These are phyloP conservation scores for Therioaphis trifolii DNA, from an alignment of 2,888 invertebrate species.

Conservation along the genomic window DNA sequence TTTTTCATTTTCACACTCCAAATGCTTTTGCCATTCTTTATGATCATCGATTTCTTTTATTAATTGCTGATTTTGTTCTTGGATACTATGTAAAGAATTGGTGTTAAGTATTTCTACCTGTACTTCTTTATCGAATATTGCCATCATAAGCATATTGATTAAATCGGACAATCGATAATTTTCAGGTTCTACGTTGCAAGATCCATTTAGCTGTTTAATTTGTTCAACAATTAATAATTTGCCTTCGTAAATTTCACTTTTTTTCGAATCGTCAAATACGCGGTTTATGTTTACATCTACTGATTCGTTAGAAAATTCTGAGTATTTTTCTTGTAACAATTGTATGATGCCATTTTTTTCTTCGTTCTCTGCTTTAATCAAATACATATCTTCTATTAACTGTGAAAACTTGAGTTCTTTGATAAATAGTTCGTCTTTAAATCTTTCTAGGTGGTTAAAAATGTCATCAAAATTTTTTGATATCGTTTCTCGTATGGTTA, in stretches of 20 bases:
- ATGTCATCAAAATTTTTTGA: too few species aligned
- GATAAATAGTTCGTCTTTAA: too few species aligned
- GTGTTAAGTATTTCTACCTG: neutral
- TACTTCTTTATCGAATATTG: constrained; percentile 18
- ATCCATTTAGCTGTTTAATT: constrained; percentile 29
- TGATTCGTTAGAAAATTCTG: neutral
- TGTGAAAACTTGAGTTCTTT: constrained; percentile 11
- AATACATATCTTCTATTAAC: neutral
- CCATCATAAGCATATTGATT: neutral
- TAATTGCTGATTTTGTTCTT: constrained; percentile 39
- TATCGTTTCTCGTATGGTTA: too few species aligned
- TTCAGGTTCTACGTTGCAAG: neutral
- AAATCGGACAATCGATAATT: neutral
- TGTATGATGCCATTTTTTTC: constrained; percentile 19
- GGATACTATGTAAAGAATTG: neutral
- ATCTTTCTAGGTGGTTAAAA: too few species aligned
- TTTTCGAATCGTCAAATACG: neutral
- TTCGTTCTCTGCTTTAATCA: constrained; percentile 2
- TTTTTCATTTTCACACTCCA: constrained; percentile 37
- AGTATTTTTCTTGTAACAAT: neutral
- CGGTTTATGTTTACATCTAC: neutral
- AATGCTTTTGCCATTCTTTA: constrained; percentile 38
- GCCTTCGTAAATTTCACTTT: constrained; percentile 24
- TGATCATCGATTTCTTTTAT: constrained; percentile 35
- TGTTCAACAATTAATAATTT: constrained; percentile 22